Base-by-base conservation (phyloP, 2,797 vertebrate species). In the Etheostoma nigrum region DNA sequence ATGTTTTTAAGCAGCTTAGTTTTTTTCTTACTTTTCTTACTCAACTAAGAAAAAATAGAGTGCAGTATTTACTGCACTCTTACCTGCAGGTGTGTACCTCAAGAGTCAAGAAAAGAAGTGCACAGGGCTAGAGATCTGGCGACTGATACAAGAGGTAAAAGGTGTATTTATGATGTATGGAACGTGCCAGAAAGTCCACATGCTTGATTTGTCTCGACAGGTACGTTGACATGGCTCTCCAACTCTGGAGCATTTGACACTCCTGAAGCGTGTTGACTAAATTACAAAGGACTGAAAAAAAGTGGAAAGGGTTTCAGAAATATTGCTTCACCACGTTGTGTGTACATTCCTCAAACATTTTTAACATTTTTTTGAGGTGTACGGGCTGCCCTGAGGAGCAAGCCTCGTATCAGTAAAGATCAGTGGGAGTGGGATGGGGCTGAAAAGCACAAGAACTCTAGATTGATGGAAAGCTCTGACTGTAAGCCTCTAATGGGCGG, bases 401-500 rank as follows among this genome's bases (percentile, higher is more conserved):
- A 66, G 47, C 21, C 21, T 23, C 21, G 21, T 23, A 73, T 81
- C 23, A 23, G 23, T 53, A 15, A 48, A 67, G 74, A 79, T 78
- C 80, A 81, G 78, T 7, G 13, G 49, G 61, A 33, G 61, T 4
- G 27, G 3, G 12, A 11, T 9, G 27, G 51, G 71, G 57, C 23
- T 60, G 64, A 70, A 36, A 60, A 64, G 67, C 52, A 30, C 15
- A 52, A 67, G 48, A 15, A 64, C 45, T 73, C 42, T 3, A 23
- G 64, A 67, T 65, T 69, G 64, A 68, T 42, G 60, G 27, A 72
- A 44, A 65, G 18, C 19, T 53, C 54, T 47, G 48, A 48, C 64
- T 74, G 54, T 78, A 73, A 83, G 75, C 76, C 72, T 76, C 76
- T 83, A 85, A n/a, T n/a, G n/a, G n/a, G n/a, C n/a, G n/a, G n/a